A percentile compares a stretch with the other conserved stretches of the same genome.
These are phyloP conservation scores for Loris lydekkerianus DNA, from an alignment of 2,797 vertebrate species.

Conservation along the genomic window DNA sequence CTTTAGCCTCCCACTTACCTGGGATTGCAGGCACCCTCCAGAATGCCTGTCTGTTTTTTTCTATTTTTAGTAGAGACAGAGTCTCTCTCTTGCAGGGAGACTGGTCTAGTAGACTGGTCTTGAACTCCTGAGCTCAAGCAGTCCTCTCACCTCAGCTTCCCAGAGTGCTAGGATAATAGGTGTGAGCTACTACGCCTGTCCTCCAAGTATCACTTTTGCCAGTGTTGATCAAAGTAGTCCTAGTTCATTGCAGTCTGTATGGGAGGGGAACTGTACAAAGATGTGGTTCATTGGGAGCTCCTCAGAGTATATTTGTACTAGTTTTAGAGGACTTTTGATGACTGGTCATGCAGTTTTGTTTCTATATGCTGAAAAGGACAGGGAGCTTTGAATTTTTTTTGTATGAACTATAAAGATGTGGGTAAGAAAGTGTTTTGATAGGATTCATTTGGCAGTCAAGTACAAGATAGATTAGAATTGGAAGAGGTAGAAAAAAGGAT, in stretches of 20 bases:
- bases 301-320: not conserved
- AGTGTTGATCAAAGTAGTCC: not conserved
- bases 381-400: constrained; percentile 39
- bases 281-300: not conserved
- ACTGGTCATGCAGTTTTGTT: not conserved
- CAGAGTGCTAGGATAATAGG: too few species aligned
- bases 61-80: too few species aligned
- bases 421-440: constrained; percentile 8
- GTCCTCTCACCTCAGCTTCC: too few species aligned
- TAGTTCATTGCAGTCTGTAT: not conserved
- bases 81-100: too few species aligned
- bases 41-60: too few species aligned
- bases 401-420: not conserved
- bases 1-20: too few species aligned
- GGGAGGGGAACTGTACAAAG: not conserved
- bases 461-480: constrained; percentile 25
- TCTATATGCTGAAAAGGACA: not conserved
- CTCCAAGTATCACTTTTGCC: not conserved
- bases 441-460: not conserved
- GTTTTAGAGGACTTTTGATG: constrained; percentile 48
- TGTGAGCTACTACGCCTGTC: too few species aligned
- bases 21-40: too few species aligned
- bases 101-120: too few species aligned
- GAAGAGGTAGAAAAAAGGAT: not conserved
- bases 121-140: too few species aligned